Conservation (phyloP, 2,888 invertebrate genomes). For the Biston betularia region DNA sequence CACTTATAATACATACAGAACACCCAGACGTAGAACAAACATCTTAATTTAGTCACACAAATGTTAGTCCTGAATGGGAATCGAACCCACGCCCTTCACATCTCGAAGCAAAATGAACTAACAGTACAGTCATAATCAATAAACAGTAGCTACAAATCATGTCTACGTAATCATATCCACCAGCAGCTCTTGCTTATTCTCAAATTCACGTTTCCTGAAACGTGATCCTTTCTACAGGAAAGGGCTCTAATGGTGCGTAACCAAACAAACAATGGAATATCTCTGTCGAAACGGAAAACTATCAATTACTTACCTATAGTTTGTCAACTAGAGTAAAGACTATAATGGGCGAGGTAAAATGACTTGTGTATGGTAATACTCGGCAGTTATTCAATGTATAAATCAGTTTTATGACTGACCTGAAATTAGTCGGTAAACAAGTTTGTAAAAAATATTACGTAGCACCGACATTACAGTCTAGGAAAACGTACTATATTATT, state of each 20-base stretch:
- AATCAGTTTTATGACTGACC: slow-evolving; percentile 23
- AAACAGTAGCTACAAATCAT: slow-evolving; percentile 5
- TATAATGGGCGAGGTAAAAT: slow-evolving; percentile 12
- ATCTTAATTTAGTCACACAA: too few species aligned
- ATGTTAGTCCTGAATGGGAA: too few species aligned
- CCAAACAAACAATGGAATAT: slow-evolving; percentile 32
- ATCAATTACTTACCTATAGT: slow-evolving; percentile 26
- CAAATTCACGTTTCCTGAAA: slow-evolving; percentile 23
- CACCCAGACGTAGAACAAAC: too few species aligned
- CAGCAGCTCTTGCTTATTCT: slow-evolving; percentile 3
- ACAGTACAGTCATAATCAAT: too few species aligned
- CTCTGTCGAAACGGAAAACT: slow-evolving; percentile 19
- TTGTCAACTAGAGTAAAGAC: slow-evolving; percentile 13
- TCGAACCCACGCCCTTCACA: too few species aligned
- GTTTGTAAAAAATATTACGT: slow-evolving; percentile 2
- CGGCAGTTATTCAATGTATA: slow-evolving; percentile 18
- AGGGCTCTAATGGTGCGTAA: slow-evolving; percentile 31
- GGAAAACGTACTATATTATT: neutral
- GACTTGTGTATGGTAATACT: slow-evolving; percentile 22
- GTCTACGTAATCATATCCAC: slow-evolving; percentile 17
- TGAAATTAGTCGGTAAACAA: slow-evolving; percentile 18
- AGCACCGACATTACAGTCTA: neutral
- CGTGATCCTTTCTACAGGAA: slow-evolving; percentile 31
- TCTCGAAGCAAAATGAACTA: too few species aligned
- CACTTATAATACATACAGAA: too few species aligned